Base-by-base conservation (phyloP, 1,140 invertebrate species). In the Magallana angulata region DNA sequence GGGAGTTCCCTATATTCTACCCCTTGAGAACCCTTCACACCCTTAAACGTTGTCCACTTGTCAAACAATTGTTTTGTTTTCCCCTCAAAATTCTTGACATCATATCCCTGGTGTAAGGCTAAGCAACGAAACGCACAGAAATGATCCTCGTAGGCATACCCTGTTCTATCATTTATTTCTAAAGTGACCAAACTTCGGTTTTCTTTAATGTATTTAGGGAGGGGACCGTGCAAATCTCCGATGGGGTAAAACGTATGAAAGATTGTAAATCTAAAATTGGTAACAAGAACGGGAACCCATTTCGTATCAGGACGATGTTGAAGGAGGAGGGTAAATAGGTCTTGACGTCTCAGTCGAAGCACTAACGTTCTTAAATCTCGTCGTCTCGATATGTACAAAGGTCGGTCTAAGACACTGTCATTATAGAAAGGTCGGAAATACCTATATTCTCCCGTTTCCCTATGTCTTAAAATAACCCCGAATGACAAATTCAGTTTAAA, bases 361-460 rank as follows among this genome's bases (percentile, higher is more conserved):
- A 24, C 12, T 57, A 84, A 5, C 6, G 56, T 59, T 16, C 56
- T 7, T 24, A 84, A 8, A n/a, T 84, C 82, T 6, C 82, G 30
- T 12, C 82, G 9, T 59, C 57, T 84, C 8, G 56, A 58, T 9
- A 84, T 57, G 56, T 58, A 59, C 7, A 84, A 16, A 59, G 82
- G 82, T 14, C 30, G 56, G 56, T 84, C 82, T 24, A 84, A 59
- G 9, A 84, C 56, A 7, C 48, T 84, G n/a, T 84, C 82, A 18
- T 84, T 84, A 30, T 18, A 18, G n/a, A 58, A 84, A 18, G 82
- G 82, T 58, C 82, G 48, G 24, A 84, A 84, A 59, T 84, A 84
- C 6, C 82, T 57, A 57, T 84, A 84, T 18, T 84, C 82, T 16
- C 57, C 82, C 16, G 57, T 84, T 30, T 84, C 82, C n/a, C 56